Base-by-base conservation (phyloP, 2,113 vertebrate genomes). In the Calypte anna region DNA sequence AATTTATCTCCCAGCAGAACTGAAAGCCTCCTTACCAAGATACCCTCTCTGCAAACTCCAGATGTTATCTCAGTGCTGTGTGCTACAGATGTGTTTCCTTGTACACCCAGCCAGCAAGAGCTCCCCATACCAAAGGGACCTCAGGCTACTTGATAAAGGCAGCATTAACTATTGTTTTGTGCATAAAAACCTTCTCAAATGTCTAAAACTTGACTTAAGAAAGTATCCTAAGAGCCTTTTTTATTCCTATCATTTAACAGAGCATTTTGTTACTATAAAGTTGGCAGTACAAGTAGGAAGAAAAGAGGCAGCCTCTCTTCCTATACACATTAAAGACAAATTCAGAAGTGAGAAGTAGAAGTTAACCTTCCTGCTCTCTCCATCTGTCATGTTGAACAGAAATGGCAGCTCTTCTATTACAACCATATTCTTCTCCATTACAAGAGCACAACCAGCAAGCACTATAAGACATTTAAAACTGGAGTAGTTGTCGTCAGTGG, bases 1-100 rank as follows among this genome's bases (percentile, higher is more conserved):
- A 69, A 82, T 83, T 93, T 86, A 70, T 91, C 51, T 91, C 57
- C 78, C 63, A 33, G n/a, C 9, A 79, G 85, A 90, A 74, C 30
- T 91, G 76, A 51, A 90, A 96, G 74, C 46, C 51, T 93, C 54
- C 54, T 93, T 63, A 80, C 62, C 55, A 78, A 83, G 59, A 81
- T 14, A 59, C 72, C 38, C 31, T 43, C 43, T 83, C 55, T 88
- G 33, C 82, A 74, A 78, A 74, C 61, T 88, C 76, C 87, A 91
- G 93, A 91, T 92, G 48, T 76, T 92, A 91, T 82, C 58, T 0
- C n/a, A 31, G 28, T 1, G 1, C 31, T n/a, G 22, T 69, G 66
- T 79, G 62, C 70, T 89, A 74, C 74, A 95, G 80, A 77, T 78
- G 58, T 75, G 64, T 33, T 4, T 94, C 76, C 87, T 59, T 72